These are phyloP conservation scores for Mus pahari DNA, from an alignment of 2,113 vertebrate species.

Conservation along the genomic window DNA sequence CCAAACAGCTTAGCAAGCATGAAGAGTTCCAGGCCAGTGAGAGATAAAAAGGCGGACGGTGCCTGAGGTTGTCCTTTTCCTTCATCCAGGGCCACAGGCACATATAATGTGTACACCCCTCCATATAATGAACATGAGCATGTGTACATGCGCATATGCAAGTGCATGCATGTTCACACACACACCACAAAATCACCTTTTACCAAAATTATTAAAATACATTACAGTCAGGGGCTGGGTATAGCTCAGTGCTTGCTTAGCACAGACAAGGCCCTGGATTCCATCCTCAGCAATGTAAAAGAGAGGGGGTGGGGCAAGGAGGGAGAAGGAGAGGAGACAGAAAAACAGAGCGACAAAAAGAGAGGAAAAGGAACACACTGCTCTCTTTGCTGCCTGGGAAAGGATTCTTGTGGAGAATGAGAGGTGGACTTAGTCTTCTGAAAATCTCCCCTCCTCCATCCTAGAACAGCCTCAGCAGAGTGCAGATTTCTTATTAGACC, in stretches of 20 bases:
- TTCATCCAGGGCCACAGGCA: background rate
- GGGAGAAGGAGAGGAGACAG: background rate
- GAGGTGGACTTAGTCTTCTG: background rate
- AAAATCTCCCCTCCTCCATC: background rate
- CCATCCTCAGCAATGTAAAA: background rate
- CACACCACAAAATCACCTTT: too few relatives aligned
- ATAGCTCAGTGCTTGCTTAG: background rate
- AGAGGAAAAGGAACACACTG: background rate
- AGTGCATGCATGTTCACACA: background rate
- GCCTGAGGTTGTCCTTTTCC: background rate
- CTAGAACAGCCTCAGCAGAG: background rate
- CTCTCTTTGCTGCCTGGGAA: background rate
- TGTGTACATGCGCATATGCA: accelerated
- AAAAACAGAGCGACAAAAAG: background rate
- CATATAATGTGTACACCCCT: background rate
- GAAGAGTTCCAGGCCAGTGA: background rate
- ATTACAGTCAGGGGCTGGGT: background rate
- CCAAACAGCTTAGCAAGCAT: background rate
- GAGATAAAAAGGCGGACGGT: background rate
- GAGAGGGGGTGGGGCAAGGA: too few relatives aligned
- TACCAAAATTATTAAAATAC: background rate
- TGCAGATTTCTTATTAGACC: background rate
- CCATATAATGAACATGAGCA: background rate
- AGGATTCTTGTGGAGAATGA: background rate
- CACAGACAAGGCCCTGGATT: background rate